Base-by-base conservation (phyloP, 2,888 invertebrate genomes). In the Notodonta ziczac region DNA sequence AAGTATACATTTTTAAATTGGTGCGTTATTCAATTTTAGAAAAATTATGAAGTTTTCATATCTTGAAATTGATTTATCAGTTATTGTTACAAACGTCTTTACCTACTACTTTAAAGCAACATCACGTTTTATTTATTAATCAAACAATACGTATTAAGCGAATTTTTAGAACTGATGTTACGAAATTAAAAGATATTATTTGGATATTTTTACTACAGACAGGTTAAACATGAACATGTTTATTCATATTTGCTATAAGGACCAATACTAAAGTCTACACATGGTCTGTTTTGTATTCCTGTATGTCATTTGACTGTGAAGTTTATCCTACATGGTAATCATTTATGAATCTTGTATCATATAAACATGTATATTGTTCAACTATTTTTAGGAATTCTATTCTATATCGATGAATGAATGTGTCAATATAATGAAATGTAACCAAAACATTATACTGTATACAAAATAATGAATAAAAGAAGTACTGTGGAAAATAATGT, bases 391-490 rank as follows among this genome's bases (percentile, higher is more conserved):
- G 90, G 87, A 76, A 84, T 84, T 85, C 84, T 88, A 86, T 88
- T 54, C 54, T 54, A 53, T 53, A 39, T 54, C 54, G 9, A 39
- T 50, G 54, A 54, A 54, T 54, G 54, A 88, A 88, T 89, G 86
- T 90, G 90, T 91, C 90, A 88, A 91, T 91, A 91, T 88, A 85
- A 88, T 86, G 84, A 89, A 91, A 88, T 93, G 89, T 93, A 93
- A 93, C 92, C 93, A 92, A 92, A 93, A 91, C 89, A 88, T 75
- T 75, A 75, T 75, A 75, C 88, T 88, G 86, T 93, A 93, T 93
- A 91, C 91, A 93, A 91, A 90, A 85, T 89, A 24, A 89, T 86
- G 84, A 88, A 84, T 88, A 86, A 88, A 89, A 86, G 85, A 91
- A 90, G 88, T 90, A 89, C 89, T 91, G 90, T 90, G 88, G 82